Evolutionary conservation across 2,113 vertebrate genomes (phyloP).

Genomic region (Zingel zingel): DNA sequence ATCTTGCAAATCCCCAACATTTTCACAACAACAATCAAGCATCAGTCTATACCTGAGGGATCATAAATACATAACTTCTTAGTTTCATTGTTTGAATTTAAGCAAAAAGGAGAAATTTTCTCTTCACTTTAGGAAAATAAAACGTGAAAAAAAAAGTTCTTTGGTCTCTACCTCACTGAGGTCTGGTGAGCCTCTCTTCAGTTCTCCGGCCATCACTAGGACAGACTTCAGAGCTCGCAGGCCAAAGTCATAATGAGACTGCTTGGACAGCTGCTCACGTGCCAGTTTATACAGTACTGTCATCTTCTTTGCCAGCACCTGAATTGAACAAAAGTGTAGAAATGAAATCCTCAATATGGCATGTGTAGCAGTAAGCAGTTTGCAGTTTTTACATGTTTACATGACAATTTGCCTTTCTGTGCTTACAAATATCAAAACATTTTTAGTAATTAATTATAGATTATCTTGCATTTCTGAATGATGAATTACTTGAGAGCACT

Average conservation of each 20-base stretch:
- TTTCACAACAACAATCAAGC: neutral
- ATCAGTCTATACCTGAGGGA: neutral
- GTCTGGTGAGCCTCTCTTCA: conserved; percentile 92
- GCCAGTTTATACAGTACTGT: conserved; percentile 97
- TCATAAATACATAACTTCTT: neutral
- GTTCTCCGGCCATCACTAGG: conserved; percentile 95
- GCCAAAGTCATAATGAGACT: conserved; percentile 98
- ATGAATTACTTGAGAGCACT: neutral
- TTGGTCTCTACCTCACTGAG: conserved; percentile 88
- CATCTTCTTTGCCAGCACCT: conserved; percentile 98
- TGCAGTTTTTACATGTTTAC: neutral
- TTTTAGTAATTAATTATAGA: neutral
- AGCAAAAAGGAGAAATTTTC: neutral
- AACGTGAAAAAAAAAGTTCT: neutral
- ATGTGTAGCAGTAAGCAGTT: neutral
- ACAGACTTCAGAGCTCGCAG: conserved; percentile 96
- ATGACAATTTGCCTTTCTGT: neutral
- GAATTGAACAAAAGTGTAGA: conserved; percentile 1
- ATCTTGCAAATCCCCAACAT: neutral
- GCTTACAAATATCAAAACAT: neutral
- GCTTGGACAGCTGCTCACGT: conserved; percentile 95
- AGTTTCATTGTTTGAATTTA: neutral
- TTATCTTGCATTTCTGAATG: neutral
- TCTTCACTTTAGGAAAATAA: neutral
- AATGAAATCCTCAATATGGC: neutral